Base-by-base conservation (phyloP, 2,888 invertebrate genomes). In the Chymomyza amoena region DNA sequence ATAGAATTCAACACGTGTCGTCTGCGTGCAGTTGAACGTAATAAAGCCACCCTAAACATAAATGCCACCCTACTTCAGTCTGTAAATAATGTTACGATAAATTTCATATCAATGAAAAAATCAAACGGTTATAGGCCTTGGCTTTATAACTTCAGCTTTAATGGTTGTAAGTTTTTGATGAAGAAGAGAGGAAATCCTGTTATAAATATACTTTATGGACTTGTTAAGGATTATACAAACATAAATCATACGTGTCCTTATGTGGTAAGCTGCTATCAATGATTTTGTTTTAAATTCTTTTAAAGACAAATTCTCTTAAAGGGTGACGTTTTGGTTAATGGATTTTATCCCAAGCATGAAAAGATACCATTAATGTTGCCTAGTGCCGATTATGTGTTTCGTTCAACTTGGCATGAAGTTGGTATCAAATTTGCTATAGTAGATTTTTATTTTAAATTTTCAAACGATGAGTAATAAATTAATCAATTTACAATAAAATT, bases 201-300 rank as follows among this genome's bases (percentile, higher is more conserved):
- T 9, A 6, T 45, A 9, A 65, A 65, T 7, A 6, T 59, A 9
- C 7, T 65, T 1, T 39, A 39, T 7, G 9, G 5, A n/a, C n/a
- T 65, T n/a, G 4, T 65, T 4, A 59, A 65, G 32, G 15, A n/a
- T 5, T 25, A 39, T 28, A 32, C 64, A 7, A 36, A 39, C 1
- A 5, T 65, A 3, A 65, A 57, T 20, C 64, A 65, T 20, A 20
- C 64, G 9, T 65, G 64, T 57, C 64, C 64, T 16, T 65, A 59
- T 59, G 45, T 45, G 25, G 64, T 65, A 45, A 57, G 39, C 13
- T 45, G 13, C 4, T 25, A 25, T 25, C 25, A 25, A 25, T 25
- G 25, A 4, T 25, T 7, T 36, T 36, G 36, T 36, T 36, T 36
- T 7, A 9, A 36, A 36, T 36, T 3, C 6, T 6, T 36, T 36